Evolutionary conservation across 2,797 vertebrate species (phyloP), one percentile per base, ranked within the genome.

Genomic region (Arrhamphus sclerolepis): DNA sequence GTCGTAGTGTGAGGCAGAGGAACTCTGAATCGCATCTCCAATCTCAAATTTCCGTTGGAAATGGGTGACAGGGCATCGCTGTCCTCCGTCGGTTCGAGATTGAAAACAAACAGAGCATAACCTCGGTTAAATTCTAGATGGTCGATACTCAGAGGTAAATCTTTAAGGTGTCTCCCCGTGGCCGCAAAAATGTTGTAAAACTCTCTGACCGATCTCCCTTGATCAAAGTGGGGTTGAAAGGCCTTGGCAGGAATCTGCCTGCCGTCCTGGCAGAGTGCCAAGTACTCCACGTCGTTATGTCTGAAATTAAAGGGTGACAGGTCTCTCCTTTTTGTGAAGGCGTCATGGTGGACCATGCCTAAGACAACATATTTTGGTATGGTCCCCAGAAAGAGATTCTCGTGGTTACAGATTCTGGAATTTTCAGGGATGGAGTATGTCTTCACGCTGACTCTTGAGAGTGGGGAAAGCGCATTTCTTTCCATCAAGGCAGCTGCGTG

Each of bases 11-110:
- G 21, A 2, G 19, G 39, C 2, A 62, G 17, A 7, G 46, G 47
- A 0, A 8, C 18, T 1, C 48, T 14, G 10, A 70, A 64, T 13
- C 21, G 40, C 41, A 63, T 71, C 2, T 71, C 55, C 6, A 58
- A 3, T 7, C 20, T 48, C 7, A 71, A 11, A 16, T 43, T 54
- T 0, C 39, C 17, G 1, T 1, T 53, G 2, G 38, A 38, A 2
- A 56, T 4, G 0, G 49, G 7, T 0, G 57, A 62, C 1, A 57
- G 4, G 2, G 21, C 10, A 0, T 61, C 22, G 0, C 0, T 10
- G 2, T 62, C 57, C 0, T 53, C 34, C 0, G 0, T 2, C 0
- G 10, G 18, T 0, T 47, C 6, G 0, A 62, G n/a, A 29, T 72
- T 62, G 5, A 72, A 67, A 0, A 20, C 47, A 62, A 67, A 62